Conservation (phyloP, 2,113 vertebrate species). For the Platichthys stellatus region DNA sequence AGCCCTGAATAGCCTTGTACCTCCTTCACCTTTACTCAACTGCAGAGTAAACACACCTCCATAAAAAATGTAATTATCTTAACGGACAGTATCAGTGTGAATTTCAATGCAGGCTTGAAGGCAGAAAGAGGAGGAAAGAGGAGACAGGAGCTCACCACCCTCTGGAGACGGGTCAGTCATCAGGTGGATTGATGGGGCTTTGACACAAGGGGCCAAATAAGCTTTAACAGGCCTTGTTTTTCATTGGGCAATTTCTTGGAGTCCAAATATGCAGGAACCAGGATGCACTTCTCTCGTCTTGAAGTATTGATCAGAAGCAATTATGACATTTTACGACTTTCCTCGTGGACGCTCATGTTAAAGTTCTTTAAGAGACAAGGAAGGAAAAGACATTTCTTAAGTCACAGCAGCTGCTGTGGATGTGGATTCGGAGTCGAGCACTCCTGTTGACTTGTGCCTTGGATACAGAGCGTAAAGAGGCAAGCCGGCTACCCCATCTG, state of each 20-base stretch:
- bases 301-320: conserved; percentile 27
- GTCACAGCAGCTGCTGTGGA: conserved; percentile 19
- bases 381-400: conserved; percentile 11
- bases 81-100: conserved; percentile 56
- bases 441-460: conserved; percentile 43
- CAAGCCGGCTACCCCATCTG: conserved; percentile 66
- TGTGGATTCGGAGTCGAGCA: conserved; percentile 6
- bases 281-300: conserved; percentile 28
- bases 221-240: conserved; percentile 70
- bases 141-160: conserved; percentile 25
- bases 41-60: conserved; percentile 51
- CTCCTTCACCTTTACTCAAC: conserved; percentile 46
- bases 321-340: conserved; percentile 37
- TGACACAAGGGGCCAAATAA: conserved; percentile 61
- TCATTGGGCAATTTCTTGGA: conserved; percentile 57
- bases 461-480: conserved; percentile 58
- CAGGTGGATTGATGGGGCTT: conserved; percentile 75
- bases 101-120: conserved; percentile 55
- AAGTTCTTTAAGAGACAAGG: neutral
- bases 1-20: conserved; percentile 18
- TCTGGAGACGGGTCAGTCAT: conserved; percentile 48
- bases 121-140: neutral
- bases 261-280: conserved; percentile 35
- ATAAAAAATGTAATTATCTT: conserved; percentile 65
- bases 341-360: neutral